Percentiles rank a stretch among this genome's conserved stretches.
These are phyloP conservation scores for Corythornis cristatus DNA, from an alignment of 2,113 vertebrate genomes.

Conservation along the genomic window DNA sequence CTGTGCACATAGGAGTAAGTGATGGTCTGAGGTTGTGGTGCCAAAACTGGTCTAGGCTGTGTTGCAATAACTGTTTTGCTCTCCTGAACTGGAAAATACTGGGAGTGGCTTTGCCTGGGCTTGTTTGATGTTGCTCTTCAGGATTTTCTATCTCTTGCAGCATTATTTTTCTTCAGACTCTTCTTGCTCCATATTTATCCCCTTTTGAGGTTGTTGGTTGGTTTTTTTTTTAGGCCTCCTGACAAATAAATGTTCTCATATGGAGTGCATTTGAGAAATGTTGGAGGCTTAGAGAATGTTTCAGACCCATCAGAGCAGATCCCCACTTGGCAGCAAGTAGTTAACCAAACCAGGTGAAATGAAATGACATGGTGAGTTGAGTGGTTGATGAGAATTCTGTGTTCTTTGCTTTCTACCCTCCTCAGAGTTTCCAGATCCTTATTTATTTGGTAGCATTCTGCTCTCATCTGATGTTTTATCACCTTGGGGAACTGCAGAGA, in stretches of 20 bases:
- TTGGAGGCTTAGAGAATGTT: neutral
- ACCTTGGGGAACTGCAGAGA: neutral
- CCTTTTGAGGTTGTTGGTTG: neutral
- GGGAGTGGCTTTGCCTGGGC: neutral
- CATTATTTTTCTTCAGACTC: accelerated
- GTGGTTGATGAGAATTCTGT: neutral
- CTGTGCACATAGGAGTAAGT: accelerated
- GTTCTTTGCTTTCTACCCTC: neutral
- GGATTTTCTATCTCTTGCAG: neutral
- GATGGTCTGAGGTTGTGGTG: neutral
- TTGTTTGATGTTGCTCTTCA: neutral
- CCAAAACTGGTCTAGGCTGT: neutral
- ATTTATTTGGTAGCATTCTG: accelerated
- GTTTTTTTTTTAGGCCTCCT: neutral
- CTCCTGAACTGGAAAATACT: neutral
- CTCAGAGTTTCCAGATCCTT: neutral
- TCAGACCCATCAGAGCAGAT: neutral
- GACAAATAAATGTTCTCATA: neutral
- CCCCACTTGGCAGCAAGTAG: neutral
- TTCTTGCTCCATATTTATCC: neutral
- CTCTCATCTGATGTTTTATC: neutral
- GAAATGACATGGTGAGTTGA: neutral
- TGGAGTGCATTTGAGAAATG: accelerated
- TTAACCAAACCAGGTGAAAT: neutral
- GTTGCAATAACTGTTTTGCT: neutral